Evolutionary conservation across 2,797 vertebrate species (phyloP).

Genomic region (Otus scops): DNA sequence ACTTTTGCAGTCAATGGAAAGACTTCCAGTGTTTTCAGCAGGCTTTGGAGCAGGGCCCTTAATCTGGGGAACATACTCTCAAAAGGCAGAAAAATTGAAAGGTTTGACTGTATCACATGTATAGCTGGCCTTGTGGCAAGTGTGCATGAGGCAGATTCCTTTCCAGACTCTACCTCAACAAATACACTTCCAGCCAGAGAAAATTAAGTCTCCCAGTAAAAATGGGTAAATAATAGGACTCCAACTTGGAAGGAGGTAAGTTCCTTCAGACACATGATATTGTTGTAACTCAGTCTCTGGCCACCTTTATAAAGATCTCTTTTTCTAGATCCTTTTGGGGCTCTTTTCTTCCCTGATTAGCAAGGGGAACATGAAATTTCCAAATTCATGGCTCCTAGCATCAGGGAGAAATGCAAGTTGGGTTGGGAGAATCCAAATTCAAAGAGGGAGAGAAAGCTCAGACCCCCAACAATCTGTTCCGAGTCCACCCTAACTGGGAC

Average conservation of each 20-base stretch:
- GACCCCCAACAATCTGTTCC: neutral
- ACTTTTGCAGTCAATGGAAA: slow-evolving; percentile 21
- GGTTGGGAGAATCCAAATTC: neutral
- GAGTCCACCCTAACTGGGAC: neutral
- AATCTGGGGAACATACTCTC: slow-evolving; percentile 16
- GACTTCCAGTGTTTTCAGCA: slow-evolving; percentile 24
- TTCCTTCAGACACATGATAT: slow-evolving; percentile 29
- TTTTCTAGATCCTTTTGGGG: neutral
- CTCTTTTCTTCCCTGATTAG: neutral
- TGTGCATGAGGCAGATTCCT: slow-evolving; percentile 5
- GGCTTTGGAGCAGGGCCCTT: slow-evolving; percentile 8
- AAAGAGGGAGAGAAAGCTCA: neutral
- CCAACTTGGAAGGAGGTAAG: slow-evolving; percentile 18
- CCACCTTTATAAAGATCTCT: neutral
- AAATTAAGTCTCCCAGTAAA: slow-evolving; percentile 31
- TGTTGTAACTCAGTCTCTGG: slow-evolving; percentile 1
- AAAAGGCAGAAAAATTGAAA: slow-evolving; percentile 16
- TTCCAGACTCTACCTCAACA: slow-evolving; percentile 53
- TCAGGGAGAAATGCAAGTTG: neutral
- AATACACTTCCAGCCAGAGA: slow-evolving; percentile 30
- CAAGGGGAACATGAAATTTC: neutral
- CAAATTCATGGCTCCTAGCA: neutral
- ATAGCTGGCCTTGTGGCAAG: slow-evolving; percentile 20
- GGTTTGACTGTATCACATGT: slow-evolving; percentile 3
- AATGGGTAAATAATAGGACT: slow-evolving; percentile 30